Evolutionary conservation across 1,140 invertebrate genomes (phyloP).

Genomic region (Drosophila insularis): DNA sequence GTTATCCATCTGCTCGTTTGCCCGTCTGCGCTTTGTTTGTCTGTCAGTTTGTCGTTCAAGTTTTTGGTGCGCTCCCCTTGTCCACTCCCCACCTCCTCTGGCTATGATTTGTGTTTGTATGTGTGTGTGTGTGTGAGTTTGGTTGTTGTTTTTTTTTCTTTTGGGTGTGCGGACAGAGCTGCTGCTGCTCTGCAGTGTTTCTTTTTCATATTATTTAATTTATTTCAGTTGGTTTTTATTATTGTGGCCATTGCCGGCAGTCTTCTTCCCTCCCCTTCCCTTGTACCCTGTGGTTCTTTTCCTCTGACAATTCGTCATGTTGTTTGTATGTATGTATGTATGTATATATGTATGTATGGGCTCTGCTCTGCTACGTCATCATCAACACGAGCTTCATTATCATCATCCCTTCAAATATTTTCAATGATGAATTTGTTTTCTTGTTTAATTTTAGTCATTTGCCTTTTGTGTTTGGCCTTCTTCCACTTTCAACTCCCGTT

Average conservation of each 20-base stretch:
- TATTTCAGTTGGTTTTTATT: constrained; percentile 78
- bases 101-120: not conserved
- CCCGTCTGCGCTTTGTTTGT: constrained; percentile 41
- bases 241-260: constrained; percentile 61
- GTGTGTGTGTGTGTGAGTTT: not conserved
- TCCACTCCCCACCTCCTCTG: not conserved
- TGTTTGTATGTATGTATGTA: not conserved
- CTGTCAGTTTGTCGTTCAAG: constrained; percentile 50
- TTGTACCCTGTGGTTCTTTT: constrained; percentile 2
- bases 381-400: constrained; percentile 13
- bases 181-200: constrained; percentile 59
- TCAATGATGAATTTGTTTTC: constrained; percentile 73
- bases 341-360: not conserved
- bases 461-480: constrained; percentile 42
- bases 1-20: constrained; percentile 39
- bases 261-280: constrained; percentile 1
- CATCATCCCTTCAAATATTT: constrained; percentile 63
- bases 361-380: constrained; percentile 4
- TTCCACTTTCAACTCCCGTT: constrained; percentile 8
- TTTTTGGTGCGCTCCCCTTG: constrained; percentile 35
- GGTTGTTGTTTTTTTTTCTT: constrained; percentile 49
- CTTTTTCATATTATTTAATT: constrained; percentile 80
- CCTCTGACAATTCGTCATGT: constrained; percentile 13
- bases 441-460: constrained; percentile 77
- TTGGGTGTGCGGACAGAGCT: constrained; percentile 47